Conservation (phyloP, 2,797 vertebrate genomes). For the Pteronotus mesoamericanus region DNA sequence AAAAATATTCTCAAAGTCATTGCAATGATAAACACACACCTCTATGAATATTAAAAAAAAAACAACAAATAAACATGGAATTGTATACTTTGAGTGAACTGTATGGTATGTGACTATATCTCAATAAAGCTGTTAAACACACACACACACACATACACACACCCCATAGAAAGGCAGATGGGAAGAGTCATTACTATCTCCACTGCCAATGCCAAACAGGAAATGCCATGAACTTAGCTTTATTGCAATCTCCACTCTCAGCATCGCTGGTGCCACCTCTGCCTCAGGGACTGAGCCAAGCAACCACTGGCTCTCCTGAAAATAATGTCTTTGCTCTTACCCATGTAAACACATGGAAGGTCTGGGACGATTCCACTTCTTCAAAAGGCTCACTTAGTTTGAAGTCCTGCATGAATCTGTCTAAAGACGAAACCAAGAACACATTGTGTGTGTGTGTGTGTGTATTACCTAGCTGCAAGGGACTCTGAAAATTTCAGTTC, state of each 20-base stretch:
- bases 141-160: not conserved
- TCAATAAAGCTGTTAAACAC: not conserved
- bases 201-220: not conserved
- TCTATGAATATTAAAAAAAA: not conserved
- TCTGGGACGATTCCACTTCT: not conserved
- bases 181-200: not conserved
- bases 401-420: not conserved
- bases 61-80: not conserved
- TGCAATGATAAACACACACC: not conserved
- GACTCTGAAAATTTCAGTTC: not conserved
- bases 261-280: not conserved
- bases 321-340: not conserved
- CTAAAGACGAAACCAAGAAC: not conserved
- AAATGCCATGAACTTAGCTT: not conserved
- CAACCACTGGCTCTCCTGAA: not conserved
- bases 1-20: conserved; percentile 17
- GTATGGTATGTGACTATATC: not conserved
- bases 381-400: not conserved
- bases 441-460: not conserved
- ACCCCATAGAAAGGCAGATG: not conserved
- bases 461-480: not conserved
- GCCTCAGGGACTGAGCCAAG: not conserved
- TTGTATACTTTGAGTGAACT: not conserved
- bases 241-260: not conserved
- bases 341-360: not conserved